These are phyloP conservation scores for Gibbula magus DNA, from an alignment of 2,888 invertebrate genomes.

Conservation along the genomic window DNA sequence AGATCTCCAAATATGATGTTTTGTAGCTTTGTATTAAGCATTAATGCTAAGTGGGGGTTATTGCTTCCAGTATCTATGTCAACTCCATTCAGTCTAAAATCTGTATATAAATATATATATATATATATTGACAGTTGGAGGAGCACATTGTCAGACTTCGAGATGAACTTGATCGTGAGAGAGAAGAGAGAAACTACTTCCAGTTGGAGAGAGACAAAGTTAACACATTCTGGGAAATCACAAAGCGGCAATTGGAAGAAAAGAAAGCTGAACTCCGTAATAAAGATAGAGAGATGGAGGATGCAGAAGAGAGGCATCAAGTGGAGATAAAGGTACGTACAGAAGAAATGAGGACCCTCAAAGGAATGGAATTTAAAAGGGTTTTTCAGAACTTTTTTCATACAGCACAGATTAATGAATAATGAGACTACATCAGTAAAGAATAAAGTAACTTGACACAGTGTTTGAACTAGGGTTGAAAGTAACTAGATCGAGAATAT, in stretches of 20 bases:
- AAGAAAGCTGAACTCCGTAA: constrained; percentile 83
- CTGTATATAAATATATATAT: too few species aligned
- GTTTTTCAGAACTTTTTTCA: too few species aligned
- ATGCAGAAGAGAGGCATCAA: constrained; percentile 90
- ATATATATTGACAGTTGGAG: constrained; percentile 83
- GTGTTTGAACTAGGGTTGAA: too few species aligned
- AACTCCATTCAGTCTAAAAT: too few species aligned
- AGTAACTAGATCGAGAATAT: too few species aligned
- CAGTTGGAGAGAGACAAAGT: constrained; percentile 95
- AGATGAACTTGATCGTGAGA: constrained; percentile 93
- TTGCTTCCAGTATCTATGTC: too few species aligned
- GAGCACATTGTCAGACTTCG: constrained; percentile 89
- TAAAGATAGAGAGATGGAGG: constrained; percentile 91
- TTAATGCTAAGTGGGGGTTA: too few species aligned
- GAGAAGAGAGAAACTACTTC: constrained; percentile 96
- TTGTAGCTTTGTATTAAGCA: too few species aligned
- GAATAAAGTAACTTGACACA: too few species aligned
- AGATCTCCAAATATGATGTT: too few species aligned
- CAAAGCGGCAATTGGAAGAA: constrained; percentile 91
- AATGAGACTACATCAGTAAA: too few species aligned
- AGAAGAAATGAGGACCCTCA: not conserved
- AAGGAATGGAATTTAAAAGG: not conserved
- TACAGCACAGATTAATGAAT: too few species aligned
- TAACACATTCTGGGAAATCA: constrained; percentile 96
- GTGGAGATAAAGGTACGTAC: constrained; percentile 83